These are phyloP conservation scores for Anoplophora glabripennis DNA, from an alignment of 1,140 invertebrate genomes.

Conservation along the genomic window DNA sequence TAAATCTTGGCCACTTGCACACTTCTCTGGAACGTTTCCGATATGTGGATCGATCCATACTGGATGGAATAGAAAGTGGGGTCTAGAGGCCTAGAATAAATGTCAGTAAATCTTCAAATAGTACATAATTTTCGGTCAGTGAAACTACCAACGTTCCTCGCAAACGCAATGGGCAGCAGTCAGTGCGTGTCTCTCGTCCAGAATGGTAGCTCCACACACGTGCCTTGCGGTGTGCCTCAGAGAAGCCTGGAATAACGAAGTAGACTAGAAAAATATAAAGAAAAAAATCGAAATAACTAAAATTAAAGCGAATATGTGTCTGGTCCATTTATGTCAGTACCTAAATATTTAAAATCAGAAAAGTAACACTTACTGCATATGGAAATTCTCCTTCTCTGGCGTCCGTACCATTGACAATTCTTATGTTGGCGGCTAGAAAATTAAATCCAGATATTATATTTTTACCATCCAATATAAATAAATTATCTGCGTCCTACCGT, in stretches of 20 bases:
- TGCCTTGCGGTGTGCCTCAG: constrained; percentile 11
- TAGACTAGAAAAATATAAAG: too few relatives aligned
- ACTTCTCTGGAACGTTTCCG: constrained; percentile 12
- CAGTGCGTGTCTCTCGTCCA: constrained; percentile 31
- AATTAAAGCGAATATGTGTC: too few relatives aligned
- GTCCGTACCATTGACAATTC: constrained; percentile 36
- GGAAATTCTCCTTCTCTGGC: constrained; percentile 34
- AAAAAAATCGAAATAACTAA: too few relatives aligned
- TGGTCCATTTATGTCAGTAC: too few relatives aligned
- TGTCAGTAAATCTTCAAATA: not conserved
- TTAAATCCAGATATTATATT: too few relatives aligned
- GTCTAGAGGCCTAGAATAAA: constrained; percentile 15
- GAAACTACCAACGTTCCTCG: constrained; percentile 8
- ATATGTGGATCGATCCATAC: constrained; percentile 26
- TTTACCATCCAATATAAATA: too few relatives aligned
- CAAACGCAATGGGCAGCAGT: constrained; percentile 37
- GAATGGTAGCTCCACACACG: constrained; percentile 34
- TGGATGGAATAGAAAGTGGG: constrained; percentile 25
- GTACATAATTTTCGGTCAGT: not conserved
- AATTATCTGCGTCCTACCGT: too few relatives aligned
- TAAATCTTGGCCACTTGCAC: constrained; percentile 23
- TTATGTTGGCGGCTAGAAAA: too few relatives aligned
- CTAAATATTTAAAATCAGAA: not conserved
- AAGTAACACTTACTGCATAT: constrained; percentile 30
- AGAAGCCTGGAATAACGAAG: not conserved